Evolutionary conservation across 2,888 invertebrate species (phyloP).

Genomic region (Cosmia pyralina): DNA sequence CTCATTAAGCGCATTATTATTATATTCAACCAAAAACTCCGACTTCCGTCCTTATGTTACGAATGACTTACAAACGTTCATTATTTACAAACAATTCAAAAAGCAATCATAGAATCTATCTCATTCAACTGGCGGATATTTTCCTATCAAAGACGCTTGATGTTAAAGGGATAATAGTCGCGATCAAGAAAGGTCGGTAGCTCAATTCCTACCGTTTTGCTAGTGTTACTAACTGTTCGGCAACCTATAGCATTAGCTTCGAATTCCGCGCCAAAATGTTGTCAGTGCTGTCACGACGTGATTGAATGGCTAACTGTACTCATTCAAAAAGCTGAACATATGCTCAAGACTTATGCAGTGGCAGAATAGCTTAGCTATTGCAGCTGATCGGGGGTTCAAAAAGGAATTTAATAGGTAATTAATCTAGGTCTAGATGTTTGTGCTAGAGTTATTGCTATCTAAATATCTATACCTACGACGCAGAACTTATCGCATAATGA

Average conservation of each 20-base stretch:
- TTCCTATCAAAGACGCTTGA: constrained; percentile 7
- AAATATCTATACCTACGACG: no score
- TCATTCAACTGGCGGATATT: constrained; percentile 16
- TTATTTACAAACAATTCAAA: background rate
- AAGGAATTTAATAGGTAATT: no score
- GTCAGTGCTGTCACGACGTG: background rate
- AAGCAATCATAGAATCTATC: no score
- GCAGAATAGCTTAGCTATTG: background rate
- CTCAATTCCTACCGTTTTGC: constrained; percentile 9
- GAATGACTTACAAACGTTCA: background rate
- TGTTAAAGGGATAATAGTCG: constrained; percentile 19
- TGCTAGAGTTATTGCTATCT: no score
- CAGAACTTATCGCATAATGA: no score
- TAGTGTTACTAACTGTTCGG: background rate
- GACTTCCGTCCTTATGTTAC: background rate
- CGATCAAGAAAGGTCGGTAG: background rate
- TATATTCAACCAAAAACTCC: background rate
- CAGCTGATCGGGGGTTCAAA: no score
- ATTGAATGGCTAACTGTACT: background rate
- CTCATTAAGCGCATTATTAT: constrained; percentile 5
- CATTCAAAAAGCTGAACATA: background rate
- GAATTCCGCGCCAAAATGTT: background rate
- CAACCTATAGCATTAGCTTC: background rate
- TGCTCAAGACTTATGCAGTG: background rate
- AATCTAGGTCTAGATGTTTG: no score